These are phyloP conservation scores for Xenentodon cancila DNA, from an alignment of 2,797 vertebrate genomes.

Conservation along the genomic window DNA sequence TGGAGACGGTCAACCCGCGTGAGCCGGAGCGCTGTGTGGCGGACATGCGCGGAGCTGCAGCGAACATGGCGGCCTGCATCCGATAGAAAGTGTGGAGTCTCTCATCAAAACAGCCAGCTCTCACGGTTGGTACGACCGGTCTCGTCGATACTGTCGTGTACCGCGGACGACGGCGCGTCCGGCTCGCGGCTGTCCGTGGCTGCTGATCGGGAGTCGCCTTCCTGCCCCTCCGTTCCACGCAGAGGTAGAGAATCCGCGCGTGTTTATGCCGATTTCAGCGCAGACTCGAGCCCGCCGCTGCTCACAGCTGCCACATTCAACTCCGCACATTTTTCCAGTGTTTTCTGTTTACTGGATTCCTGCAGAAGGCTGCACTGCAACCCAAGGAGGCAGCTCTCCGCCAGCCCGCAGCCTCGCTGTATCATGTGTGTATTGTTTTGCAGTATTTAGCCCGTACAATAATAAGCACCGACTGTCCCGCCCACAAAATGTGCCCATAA, in stretches of 20 bases:
- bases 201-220: not conserved
- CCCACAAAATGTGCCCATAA: slow-evolving; percentile 70
- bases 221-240: slow-evolving; percentile 7
- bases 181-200: slow-evolving; percentile 13
- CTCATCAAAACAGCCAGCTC: slow-evolving; percentile 57
- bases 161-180: slow-evolving; percentile 3
- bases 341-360: slow-evolving; percentile 32
- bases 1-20: slow-evolving; percentile 12
- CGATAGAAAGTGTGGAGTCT: slow-evolving; percentile 76
- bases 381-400: too few species aligned
- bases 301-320: slow-evolving; percentile 34
- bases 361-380: slow-evolving; percentile 10
- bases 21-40: slow-evolving; percentile 57
- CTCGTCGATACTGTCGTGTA: slow-evolving; percentile 21
- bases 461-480: slow-evolving; percentile 53
- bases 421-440: slow-evolving; percentile 26
- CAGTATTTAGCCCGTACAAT: slow-evolving; percentile 36
- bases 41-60: slow-evolving; percentile 83
- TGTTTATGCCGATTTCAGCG: slow-evolving; percentile 54
- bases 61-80: slow-evolving; percentile 82
- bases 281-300: slow-evolving; percentile 30
- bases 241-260: slow-evolving; percentile 17
- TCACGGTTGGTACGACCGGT: slow-evolving; percentile 66
- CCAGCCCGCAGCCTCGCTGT: not conserved
- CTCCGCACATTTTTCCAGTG: slow-evolving; percentile 42